Evolutionary conservation across 1,140 invertebrate genomes (phyloP).

Genomic region (Bilobella aurantiaca): DNA sequence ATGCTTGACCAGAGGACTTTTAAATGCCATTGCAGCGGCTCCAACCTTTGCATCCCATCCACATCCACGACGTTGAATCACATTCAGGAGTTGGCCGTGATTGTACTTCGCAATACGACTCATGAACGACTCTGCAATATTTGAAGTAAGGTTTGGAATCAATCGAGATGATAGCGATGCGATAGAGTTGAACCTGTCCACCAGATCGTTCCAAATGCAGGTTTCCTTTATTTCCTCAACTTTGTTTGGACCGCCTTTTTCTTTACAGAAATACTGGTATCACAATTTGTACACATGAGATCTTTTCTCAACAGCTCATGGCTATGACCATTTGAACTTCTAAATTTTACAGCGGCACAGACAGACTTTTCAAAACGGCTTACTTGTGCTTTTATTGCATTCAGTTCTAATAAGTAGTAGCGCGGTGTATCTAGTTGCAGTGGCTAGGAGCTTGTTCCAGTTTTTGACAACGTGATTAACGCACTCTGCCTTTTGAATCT

Average conservation of each 20-base stretch:
- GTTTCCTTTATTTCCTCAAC: not conserved
- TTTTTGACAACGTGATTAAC: conserved; percentile 38
- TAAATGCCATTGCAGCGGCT: not conserved
- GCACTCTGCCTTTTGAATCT: conserved; percentile 36
- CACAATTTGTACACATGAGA: conserved; percentile 10
- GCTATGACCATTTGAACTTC: conserved; percentile 17
- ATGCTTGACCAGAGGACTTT: no score
- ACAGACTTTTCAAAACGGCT: conserved; percentile 13
- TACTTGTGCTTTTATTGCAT: no score
- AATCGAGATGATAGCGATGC: conserved; percentile 29
- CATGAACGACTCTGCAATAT: conserved; percentile 41
- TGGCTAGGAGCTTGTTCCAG: conserved; percentile 36
- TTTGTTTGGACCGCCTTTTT: not conserved
- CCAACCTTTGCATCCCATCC: conserved; percentile 29
- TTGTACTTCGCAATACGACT: conserved; percentile 36
- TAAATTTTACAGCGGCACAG: not conserved
- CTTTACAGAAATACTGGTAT: conserved; percentile 2
- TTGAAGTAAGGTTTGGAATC: conserved; percentile 38
- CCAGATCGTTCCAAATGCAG: not conserved
- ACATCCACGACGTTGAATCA: conserved; percentile 33
- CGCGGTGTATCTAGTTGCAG: not conserved
- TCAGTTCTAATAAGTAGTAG: no score
- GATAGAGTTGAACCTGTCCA: not conserved
- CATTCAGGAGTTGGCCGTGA: conserved; percentile 40
- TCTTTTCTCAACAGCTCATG: conserved; percentile 18